These are phyloP conservation scores for Blennius ocellaris DNA, from an alignment of 2,113 vertebrate genomes.

Conservation along the genomic window DNA sequence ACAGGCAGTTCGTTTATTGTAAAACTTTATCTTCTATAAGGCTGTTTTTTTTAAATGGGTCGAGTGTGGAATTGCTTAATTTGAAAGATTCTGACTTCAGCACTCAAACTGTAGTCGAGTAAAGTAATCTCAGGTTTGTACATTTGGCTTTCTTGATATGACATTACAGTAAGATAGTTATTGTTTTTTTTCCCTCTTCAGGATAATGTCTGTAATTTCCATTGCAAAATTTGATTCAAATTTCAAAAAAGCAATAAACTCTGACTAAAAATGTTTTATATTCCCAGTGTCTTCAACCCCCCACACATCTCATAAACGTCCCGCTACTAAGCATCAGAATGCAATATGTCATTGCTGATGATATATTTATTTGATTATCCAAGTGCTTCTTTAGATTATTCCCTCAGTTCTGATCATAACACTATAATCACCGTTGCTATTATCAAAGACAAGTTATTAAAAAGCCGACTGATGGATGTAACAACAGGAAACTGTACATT, in stretches of 20 bases:
- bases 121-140: not conserved
- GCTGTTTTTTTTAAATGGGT: not conserved
- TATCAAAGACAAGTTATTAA: slow-evolving; percentile 1
- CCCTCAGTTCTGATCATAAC: not conserved
- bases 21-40: not conserved
- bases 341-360: not conserved
- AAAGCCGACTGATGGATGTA: slow-evolving; percentile 4
- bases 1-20: too few relatives aligned
- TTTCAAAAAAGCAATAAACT: too few relatives aligned
- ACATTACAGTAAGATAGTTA: not conserved
- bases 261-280: too few relatives aligned
- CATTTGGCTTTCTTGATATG: not conserved
- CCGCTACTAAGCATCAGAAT: not conserved
- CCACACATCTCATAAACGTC: not conserved
- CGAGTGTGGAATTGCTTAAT: not conserved
- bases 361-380: not conserved
- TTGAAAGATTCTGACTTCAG: not conserved
- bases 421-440: not conserved
- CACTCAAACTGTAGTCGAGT: not conserved
- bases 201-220: not conserved
- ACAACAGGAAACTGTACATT: slow-evolving; percentile 34
- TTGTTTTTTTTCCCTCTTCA: not conserved
- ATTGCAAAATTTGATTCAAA: not conserved
- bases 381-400: not conserved
- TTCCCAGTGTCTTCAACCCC: not conserved